Evolutionary conservation across 1,140 invertebrate species (phyloP).

Genomic region (Drosophila santomea): DNA sequence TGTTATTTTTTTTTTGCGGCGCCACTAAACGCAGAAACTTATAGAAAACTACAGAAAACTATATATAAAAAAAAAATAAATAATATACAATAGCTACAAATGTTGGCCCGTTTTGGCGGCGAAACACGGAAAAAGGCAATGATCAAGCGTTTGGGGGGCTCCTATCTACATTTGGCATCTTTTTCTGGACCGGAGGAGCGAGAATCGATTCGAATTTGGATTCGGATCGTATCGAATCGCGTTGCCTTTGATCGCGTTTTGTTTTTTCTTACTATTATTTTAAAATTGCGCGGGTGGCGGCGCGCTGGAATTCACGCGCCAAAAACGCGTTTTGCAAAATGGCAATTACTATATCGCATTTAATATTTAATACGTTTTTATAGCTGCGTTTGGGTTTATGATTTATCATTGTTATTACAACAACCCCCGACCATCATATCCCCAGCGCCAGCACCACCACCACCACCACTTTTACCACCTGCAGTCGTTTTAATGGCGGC

Average conservation of each 20-base stretch:
- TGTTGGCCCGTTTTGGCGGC: slow-evolving; percentile 58
- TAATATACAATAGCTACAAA: slow-evolving; percentile 13
- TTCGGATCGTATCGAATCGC: slow-evolving; percentile 13
- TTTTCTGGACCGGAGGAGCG: slow-evolving; percentile 32
- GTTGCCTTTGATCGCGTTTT: slow-evolving; percentile 73
- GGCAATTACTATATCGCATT: slow-evolving; percentile 51
- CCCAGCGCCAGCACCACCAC: neutral
- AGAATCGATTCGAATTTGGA: slow-evolving; percentile 1
- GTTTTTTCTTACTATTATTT: neutral
- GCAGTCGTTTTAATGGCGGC: slow-evolving; percentile 54
- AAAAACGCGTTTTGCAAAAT: slow-evolving; percentile 32
- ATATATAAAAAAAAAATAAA: slow-evolving; percentile 9
- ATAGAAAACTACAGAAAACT: slow-evolving; percentile 1
- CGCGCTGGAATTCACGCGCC: slow-evolving; percentile 44
- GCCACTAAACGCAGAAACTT: slow-evolving; percentile 29
- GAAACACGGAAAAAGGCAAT: slow-evolving; percentile 74
- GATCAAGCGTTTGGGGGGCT: slow-evolving; percentile 41
- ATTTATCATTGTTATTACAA: slow-evolving; percentile 67
- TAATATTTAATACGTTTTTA: slow-evolving; percentile 5
- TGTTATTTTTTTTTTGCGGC: slow-evolving; percentile 29
- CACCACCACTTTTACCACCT: neutral
- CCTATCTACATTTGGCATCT: slow-evolving; percentile 65
- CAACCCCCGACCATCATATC: slow-evolving; percentile 10
- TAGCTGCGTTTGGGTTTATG: slow-evolving; percentile 52
- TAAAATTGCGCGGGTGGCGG: slow-evolving; percentile 48